Conservation (phyloP, 2,888 invertebrate genomes). For the Macrosiphum euphorbiae region DNA sequence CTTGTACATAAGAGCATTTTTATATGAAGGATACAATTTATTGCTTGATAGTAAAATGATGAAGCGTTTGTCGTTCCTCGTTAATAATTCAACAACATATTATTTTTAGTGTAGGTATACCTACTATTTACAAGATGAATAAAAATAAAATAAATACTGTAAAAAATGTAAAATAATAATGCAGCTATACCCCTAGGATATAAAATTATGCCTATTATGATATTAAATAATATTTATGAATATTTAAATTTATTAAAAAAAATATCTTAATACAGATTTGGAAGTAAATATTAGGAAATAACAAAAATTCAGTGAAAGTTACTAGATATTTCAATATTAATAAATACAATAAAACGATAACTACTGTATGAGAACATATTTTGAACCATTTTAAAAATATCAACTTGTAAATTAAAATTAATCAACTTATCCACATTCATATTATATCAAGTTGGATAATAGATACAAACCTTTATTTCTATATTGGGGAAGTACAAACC, state of each 20-base stretch:
- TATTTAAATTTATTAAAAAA: not conserved
- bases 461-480: constrained; percentile 39
- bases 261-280: not conserved
- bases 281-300: not conserved
- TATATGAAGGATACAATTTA: not conserved
- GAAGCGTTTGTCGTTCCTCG: not conserved
- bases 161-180: not conserved
- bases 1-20: not conserved
- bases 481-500: constrained; percentile 44
- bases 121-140: not conserved
- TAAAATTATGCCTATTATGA: not conserved
- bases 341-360: not conserved
- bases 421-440: not conserved
- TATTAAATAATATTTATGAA: not conserved
- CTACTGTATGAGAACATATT: not conserved
- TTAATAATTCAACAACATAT: not conserved
- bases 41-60: not conserved
- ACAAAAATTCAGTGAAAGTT: not conserved
- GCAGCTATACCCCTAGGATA: not conserved
- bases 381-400: not conserved
- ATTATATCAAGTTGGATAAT: not conserved
- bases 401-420: not conserved
- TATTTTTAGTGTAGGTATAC: not conserved
- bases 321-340: not conserved
- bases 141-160: not conserved